Conservation (phyloP, 2,797 vertebrate species). For the Sciurus carolinensis region DNA sequence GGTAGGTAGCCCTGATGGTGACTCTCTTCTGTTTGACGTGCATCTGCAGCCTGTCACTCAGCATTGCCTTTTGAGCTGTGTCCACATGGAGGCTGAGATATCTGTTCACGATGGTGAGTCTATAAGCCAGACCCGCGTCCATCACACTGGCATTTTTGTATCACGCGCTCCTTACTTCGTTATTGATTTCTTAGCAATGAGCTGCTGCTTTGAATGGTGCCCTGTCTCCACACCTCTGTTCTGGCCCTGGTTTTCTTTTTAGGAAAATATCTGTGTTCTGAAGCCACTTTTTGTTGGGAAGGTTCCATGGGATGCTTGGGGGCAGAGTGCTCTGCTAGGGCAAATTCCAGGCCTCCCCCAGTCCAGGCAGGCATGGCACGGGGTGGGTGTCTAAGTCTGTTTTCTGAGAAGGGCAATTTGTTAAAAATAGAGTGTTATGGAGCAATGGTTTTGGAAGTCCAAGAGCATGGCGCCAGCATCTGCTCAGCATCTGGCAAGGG, state of each 20-base stretch:
- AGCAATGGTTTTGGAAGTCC: background rate
- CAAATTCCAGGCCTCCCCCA: background rate
- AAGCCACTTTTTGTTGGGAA: background rate
- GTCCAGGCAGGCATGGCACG: no score
- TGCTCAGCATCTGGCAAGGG: background rate
- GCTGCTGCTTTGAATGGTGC: background rate
- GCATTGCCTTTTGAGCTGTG: background rate
- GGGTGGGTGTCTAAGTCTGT: background rate
- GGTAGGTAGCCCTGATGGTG: accelerated
- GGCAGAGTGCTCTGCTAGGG: background rate
- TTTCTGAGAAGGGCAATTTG: background rate
- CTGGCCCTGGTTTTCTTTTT: background rate
- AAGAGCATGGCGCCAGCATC: background rate
- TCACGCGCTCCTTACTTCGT: background rate
- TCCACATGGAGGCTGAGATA: background rate
- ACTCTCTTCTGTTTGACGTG: accelerated
- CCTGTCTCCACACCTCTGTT: background rate
- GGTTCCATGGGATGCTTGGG: background rate
- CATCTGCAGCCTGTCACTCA: background rate
- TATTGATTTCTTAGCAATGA: conserved; percentile 18
- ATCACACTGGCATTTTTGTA: background rate
- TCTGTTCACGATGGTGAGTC: background rate
- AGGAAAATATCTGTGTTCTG: background rate
- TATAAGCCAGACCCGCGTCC: background rate
- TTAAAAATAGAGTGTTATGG: background rate